Evolutionary conservation across 2,888 invertebrate genomes (phyloP).

Genomic region (Luperina testacea): DNA sequence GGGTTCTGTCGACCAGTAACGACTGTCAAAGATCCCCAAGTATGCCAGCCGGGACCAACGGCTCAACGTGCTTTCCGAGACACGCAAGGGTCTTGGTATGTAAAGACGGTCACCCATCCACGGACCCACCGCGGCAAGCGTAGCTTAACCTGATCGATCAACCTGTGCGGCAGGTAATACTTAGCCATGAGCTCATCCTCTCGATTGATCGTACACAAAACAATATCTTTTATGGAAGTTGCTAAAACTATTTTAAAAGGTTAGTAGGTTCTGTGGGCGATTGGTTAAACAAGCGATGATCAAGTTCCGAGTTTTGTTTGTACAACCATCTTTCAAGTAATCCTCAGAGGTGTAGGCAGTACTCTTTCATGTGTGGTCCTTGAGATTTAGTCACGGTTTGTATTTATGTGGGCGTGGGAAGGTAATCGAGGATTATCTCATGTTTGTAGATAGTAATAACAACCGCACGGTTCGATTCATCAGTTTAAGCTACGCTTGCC

Average conservation of each 20-base stretch:
- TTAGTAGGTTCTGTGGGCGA: slow-evolving; percentile 39
- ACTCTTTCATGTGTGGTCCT: slow-evolving; percentile 27
- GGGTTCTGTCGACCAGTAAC: background rate
- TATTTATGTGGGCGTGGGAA: slow-evolving; percentile 31
- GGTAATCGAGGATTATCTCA: background rate
- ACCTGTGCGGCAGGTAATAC: background rate
- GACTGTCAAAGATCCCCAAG: no score
- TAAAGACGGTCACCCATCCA: background rate
- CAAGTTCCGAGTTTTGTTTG: slow-evolving; percentile 35
- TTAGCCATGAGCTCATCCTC: no score
- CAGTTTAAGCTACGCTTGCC: no score
- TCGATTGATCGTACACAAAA: slow-evolving; percentile 20
- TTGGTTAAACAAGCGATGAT: slow-evolving; percentile 39
- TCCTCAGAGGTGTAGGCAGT: slow-evolving; percentile 1
- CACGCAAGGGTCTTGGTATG: background rate
- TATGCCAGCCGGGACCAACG: background rate
- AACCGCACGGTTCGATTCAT: no score
- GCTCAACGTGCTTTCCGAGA: no score
- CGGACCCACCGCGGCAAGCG: background rate
- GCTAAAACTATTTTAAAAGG: slow-evolving; percentile 47
- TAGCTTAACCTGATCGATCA: background rate
- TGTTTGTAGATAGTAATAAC: no score
- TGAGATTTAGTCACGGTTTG: background rate
- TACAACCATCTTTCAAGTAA: slow-evolving; percentile 29
- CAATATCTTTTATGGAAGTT: slow-evolving; percentile 34